Evolutionary conservation across 2,797 vertebrate genomes (phyloP).

Genomic region (Clarias laeviceps): DNA sequence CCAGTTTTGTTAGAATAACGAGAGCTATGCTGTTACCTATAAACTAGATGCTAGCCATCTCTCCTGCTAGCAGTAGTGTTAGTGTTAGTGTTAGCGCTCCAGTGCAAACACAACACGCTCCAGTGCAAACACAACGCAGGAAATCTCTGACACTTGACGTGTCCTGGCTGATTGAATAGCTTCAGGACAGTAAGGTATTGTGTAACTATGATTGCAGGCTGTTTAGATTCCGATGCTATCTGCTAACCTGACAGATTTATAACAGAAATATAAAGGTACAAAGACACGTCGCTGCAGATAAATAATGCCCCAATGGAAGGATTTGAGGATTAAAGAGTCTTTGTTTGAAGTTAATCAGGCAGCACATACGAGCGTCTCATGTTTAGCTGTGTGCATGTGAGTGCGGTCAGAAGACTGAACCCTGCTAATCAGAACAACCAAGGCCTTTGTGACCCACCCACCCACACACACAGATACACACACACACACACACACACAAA

Average conservation of each 20-base stretch:
- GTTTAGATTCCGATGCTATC: neutral
- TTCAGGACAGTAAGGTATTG: neutral
- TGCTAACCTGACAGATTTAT: neutral
- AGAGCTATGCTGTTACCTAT: fast-evolving
- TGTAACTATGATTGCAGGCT: neutral
- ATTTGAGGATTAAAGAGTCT: neutral
- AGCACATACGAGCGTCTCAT: neutral
- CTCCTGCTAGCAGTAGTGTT: neutral
- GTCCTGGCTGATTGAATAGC: neutral
- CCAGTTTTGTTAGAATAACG: neutral
- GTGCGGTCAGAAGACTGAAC: neutral
- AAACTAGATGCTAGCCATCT: neutral
- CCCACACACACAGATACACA: neutral
- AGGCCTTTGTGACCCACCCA: constrained; percentile 5
- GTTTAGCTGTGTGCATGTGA: constrained; percentile 26
- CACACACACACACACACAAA: constrained; percentile 18
- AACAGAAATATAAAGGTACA: neutral
- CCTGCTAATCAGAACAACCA: constrained; percentile 19
- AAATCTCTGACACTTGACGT: neutral
- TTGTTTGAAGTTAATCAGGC: constrained; percentile 3
- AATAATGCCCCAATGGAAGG: neutral
- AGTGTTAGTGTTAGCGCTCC: neutral
- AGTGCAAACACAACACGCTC: neutral
- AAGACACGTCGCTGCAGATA: neutral
- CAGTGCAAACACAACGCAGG: neutral